Base-by-base conservation (phyloP, 2,113 vertebrate species). In the Passer montanus region DNA sequence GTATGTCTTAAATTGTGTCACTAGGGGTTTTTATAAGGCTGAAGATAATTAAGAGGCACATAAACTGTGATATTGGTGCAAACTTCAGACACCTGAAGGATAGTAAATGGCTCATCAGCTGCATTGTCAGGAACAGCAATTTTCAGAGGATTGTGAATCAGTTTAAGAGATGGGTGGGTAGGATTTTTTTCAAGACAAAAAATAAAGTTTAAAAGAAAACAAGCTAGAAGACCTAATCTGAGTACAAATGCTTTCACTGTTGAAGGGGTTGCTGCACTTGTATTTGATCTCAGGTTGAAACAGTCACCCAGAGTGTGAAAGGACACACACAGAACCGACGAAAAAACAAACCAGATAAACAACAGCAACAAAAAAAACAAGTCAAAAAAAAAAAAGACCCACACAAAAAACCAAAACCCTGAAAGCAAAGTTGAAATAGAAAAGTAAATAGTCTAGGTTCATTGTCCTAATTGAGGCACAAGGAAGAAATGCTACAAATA, bases 351-450 rank as follows among this genome's bases (percentile, higher is more conserved):
- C 8, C 31, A 41, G 56, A 8, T 13, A 44, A 56, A 11, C 26
- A 70, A 37, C 3, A n/a, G 14, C 15, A 59, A 15, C 30, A 43
- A 13, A 27, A 23, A 47, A 33, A 39, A 13, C 22, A 21, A 33
- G 33, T 9, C 13, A 7, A 55, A 7, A 5, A 56, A 33, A 28
- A 37, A 21, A 12, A 56, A 56, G 1, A 47, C 23, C 3, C 3
- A 6, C 39, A 19, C 37, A 5, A 13, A 13, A 12, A 18, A n/a
- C n/a, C n/a, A 37, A 39, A 26, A 1, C 0, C 5, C 15, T n/a
- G 33, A 70, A 82, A 46, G 12, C 5, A 63, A 64, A 74, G 28
- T 8, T 46, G 20, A 70, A 75, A 33, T 19, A 43, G 15, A 27
- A 67, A 82, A 88, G 19, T 47, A 44, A 37, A 23, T 50, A 53